Base-by-base conservation (phyloP, 1,140 invertebrate genomes). In the Microplitis mediator region DNA sequence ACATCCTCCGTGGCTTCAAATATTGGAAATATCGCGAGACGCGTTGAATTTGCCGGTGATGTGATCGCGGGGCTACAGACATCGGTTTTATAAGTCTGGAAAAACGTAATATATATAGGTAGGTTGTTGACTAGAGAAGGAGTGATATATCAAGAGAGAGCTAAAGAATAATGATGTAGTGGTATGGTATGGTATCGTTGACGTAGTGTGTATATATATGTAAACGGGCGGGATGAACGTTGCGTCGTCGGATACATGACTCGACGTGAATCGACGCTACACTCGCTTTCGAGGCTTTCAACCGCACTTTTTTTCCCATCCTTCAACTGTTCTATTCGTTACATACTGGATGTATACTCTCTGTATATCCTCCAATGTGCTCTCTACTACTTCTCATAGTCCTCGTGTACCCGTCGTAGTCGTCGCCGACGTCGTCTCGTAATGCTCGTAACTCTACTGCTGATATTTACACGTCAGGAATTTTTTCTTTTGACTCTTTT, bases 1-100 rank as follows among this genome's bases (percentile, higher is more conserved):
- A 79, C 79, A 84, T 86, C 85, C 84, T 83, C 76, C 77, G 71
- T 75, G 70, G 77, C 80, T 83, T 84, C 83, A 82, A 85, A 83
- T 85, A 85, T 86, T 85, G 84, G 80, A 86, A 86, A 84, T 84
- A 84, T 84, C 82, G 75, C 73, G 75, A 71, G 51, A 39, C 58
- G 39, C 76, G 80, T 82, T 84, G 81, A 84, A 84, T 85, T 83
- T 76, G 74, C 75, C 36, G 9, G 36, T 69, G 52, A 64, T 62
- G 61, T 76, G 78, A 85, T 86, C 76, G 16, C 52, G 16, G 52
- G 23, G 56, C 56, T 23, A 58, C 16, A 58, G 8, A 23, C 8
- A 9, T 11, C 4, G 69, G 74, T 82, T 83, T 82, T 82, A 82
- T 77, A 80, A 81, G 76, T 73, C 73, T 75, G 77, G 69, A 78